Conservation (phyloP, 2,113 vertebrate genomes). For the Pitta sordida region DNA sequence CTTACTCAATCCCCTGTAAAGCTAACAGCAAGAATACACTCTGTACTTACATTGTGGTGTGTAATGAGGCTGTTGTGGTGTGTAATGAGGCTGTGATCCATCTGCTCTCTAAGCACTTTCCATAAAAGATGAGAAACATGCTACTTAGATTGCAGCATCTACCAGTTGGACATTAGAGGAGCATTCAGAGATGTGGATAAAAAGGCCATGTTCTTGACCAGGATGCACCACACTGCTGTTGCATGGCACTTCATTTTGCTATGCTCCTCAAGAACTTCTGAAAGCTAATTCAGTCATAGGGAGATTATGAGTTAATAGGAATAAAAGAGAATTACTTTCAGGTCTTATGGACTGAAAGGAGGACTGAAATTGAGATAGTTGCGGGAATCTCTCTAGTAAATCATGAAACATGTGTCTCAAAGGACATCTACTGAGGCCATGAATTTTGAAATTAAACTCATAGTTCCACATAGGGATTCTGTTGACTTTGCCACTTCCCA, state of each 20-base stretch:
- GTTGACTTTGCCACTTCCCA: constrained; percentile 25
- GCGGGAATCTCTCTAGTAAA: background rate
- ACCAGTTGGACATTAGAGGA: background rate
- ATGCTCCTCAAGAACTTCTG: background rate
- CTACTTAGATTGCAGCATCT: background rate
- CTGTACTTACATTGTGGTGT: background rate
- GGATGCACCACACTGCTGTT: background rate
- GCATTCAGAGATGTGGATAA: background rate
- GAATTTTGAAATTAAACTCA: background rate
- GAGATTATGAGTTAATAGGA: background rate
- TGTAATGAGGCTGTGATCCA: background rate
- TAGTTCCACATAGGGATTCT: background rate
- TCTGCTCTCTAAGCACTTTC: background rate
- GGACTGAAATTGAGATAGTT: background rate
- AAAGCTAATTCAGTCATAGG: background rate
- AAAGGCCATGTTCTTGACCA: background rate
- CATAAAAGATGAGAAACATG: background rate
- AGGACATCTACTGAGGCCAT: background rate
- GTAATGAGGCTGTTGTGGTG: background rate
- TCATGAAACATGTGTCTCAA: background rate
- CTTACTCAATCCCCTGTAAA: background rate
- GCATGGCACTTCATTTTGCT: background rate
- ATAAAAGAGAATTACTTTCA: background rate
- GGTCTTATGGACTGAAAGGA: background rate
- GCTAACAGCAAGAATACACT: background rate